Base-by-base conservation (phyloP, 1,140 invertebrate genomes). In the Ceratina japonica region DNA sequence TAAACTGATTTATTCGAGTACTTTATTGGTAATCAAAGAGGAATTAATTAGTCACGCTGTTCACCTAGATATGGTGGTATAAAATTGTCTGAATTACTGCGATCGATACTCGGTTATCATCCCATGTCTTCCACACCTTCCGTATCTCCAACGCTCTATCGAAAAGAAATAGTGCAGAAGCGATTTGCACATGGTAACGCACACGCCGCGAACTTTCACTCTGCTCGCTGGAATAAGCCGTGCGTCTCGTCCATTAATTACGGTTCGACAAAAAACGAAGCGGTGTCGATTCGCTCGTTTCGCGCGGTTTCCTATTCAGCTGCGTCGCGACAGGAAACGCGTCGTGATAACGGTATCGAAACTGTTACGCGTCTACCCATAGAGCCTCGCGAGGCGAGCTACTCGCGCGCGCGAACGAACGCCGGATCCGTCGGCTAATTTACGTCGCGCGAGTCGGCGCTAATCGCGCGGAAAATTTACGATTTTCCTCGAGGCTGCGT, bases 301-400 rank as follows among this genome's bases (percentile, higher is more conserved):
- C 65, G 49, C 18, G 22, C 24, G 54, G 66, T 27, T 56, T 54
- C 51, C 18, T 10, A 31, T 70, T 49, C 24, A 3, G 24, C 16
- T 7, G 12, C 49, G 16, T 44, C 54, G 18, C 81, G 84, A 64
- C 84, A 86, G 85, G 84, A 86, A 86, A 31, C 73, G 80, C 84
- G 83, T 86, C 76, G 65, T 74, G 84, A 86, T 86, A 86, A 86
- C 84, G 84, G 84, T 85, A 86, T 86, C 76, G 76, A 86, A 86
- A 86, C 80, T 85, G 83, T 86, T 85, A 86, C 84, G 83, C 80
- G 73, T 84, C 70, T 75, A 69, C 66, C 63, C 56, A 44, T 44
- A 44, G 37, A 44, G 37, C 37, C 58, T 77, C 54, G 66, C 66
- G 66, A 72, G 75, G 75, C 82, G 82, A 82, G 81, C 79, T 72